Evolutionary conservation across 2,113 vertebrate species (phyloP).

Genomic region (Charina bottae): DNA sequence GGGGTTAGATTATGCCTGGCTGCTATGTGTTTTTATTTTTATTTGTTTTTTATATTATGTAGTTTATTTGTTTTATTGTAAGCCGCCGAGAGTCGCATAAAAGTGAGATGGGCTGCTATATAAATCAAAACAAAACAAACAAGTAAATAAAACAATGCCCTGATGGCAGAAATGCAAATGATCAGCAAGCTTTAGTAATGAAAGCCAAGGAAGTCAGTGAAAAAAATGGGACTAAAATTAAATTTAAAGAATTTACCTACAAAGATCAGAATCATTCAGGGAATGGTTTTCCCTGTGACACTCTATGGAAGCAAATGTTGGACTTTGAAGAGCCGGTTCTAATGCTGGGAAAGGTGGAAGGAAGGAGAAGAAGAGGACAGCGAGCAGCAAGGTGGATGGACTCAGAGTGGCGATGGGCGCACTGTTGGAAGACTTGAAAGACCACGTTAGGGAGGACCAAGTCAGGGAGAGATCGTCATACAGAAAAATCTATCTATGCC

Average conservation of each 20-base stretch:
- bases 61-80: too few relatives aligned
- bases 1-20: too few relatives aligned
- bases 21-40: too few relatives aligned
- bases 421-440: not conserved
- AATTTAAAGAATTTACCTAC: not conserved
- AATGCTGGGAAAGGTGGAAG: not conserved
- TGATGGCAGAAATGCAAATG: not conserved
- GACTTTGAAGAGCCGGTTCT: not conserved
- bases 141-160: not conserved
- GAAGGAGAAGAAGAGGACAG: not conserved
- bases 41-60: too few relatives aligned
- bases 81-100: too few relatives aligned
- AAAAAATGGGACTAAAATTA: not conserved
- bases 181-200: not conserved
- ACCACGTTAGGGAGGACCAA: not conserved
- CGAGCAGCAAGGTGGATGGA: not conserved
- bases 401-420: not conserved
- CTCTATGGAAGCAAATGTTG: not conserved
- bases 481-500: not conserved
- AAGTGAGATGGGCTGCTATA: too few relatives aligned
- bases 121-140: too few relatives aligned
- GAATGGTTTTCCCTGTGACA: not conserved
- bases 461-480: not conserved
- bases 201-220: not conserved
- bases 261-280: not conserved